Evolutionary conservation across 2,113 vertebrate species (phyloP).

Genomic region (Verasper variegatus): DNA sequence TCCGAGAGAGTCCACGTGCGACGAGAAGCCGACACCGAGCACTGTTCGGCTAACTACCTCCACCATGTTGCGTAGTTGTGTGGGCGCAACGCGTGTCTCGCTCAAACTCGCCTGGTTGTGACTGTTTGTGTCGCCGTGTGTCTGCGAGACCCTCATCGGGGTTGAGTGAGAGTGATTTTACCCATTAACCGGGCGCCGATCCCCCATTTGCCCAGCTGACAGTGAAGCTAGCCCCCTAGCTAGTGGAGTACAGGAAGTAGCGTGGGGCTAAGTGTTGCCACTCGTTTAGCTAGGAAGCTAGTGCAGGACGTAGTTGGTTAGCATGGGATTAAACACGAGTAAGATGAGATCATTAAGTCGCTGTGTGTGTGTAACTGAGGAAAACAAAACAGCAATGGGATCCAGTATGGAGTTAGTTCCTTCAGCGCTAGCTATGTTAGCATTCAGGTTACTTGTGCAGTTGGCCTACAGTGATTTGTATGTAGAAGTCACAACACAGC

Average conservation of each 20-base stretch:
- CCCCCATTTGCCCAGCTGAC: constrained; percentile 51
- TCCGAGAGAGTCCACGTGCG: constrained; percentile 72
- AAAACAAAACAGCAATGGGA: not conserved
- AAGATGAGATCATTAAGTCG: not conserved
- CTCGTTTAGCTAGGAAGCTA: constrained; percentile 33
- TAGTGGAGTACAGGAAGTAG: constrained; percentile 65
- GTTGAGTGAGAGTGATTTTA: not conserved
- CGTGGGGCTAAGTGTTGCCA: constrained; percentile 53
- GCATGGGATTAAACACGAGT: not conserved
- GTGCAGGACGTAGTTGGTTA: not conserved
- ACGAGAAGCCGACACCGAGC: constrained; percentile 39
- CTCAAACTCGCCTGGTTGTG: not conserved
- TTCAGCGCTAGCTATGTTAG: constrained; percentile 9
- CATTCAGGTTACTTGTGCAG: not conserved
- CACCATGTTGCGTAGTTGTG: constrained; percentile 72
- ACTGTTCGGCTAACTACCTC: constrained; percentile 55
- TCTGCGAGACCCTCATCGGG: not conserved
- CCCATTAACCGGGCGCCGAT: not conserved
- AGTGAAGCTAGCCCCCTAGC: constrained; percentile 33
- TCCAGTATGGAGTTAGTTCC: not conserved
- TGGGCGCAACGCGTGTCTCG: not conserved
- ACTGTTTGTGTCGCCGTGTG: not conserved
- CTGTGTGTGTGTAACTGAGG: not conserved
- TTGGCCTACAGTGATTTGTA: constrained; percentile 33
- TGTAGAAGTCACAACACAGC: not conserved